phyloP scores from a whole-genome alignment of 2,888 invertebrate genomes.

The Octodonta nipae region DNA sequence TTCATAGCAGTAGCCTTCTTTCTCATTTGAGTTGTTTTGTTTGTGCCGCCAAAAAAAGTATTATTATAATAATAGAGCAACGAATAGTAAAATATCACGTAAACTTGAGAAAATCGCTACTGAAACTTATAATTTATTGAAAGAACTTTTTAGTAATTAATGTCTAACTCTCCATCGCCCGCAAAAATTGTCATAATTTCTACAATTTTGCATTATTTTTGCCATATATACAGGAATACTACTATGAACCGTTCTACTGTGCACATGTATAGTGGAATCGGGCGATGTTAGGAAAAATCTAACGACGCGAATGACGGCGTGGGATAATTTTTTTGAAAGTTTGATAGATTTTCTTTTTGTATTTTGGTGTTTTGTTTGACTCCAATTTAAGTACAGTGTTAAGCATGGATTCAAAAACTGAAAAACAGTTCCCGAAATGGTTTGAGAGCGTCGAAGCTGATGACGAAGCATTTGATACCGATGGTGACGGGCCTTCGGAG shows the following conservation, averaged over 20 bases:
- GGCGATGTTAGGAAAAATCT: not conserved
- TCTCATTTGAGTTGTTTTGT: too few relatives aligned
- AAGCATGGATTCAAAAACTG: too few relatives aligned
- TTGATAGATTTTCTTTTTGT: too few relatives aligned
- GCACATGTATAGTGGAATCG: not conserved
- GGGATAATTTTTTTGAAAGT: not conserved
- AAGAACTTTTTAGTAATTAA: too few relatives aligned
- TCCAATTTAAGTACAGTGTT: too few relatives aligned
- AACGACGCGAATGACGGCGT: slow-evolving; percentile 1
- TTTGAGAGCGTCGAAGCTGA: not conserved
- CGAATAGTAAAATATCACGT: too few relatives aligned
- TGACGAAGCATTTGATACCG: not conserved
- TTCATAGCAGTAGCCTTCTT: too few relatives aligned
- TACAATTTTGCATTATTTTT: not conserved
- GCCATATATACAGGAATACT: not conserved
- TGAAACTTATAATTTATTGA: too few relatives aligned
- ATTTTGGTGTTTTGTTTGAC: too few relatives aligned
- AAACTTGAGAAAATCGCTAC: too few relatives aligned
- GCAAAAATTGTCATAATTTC: not conserved
- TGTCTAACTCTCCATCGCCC: not conserved
- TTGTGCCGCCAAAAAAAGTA: too few relatives aligned
- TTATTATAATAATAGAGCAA: too few relatives aligned
- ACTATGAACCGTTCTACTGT: not conserved
- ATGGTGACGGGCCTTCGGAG: not conserved
- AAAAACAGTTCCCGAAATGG: not conserved